phyloP scores from a whole-genome alignment of 1,140 invertebrate species.

The Rhagoletis pomonella region DNA sequence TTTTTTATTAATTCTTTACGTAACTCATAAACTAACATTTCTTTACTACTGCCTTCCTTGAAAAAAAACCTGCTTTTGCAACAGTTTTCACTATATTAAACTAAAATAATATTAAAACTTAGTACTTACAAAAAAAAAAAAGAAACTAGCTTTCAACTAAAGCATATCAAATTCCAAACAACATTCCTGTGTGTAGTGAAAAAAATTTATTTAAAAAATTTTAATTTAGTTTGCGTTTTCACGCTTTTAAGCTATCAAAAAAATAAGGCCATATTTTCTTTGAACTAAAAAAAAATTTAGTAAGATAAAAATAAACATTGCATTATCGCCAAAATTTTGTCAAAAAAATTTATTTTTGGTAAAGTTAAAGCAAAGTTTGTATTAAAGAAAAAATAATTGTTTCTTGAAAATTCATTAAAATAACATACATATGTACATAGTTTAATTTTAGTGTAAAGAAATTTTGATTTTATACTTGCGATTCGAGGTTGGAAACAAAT shows the following conservation, averaged over 20 bases:
- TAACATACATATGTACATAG: background rate
- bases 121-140: background rate
- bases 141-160: conserved; percentile 7
- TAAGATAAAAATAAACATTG: conserved; percentile 37
- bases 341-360: conserved; percentile 11
- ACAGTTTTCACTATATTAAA: background rate
- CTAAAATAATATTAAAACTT: conserved; percentile 30
- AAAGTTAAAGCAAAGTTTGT: conserved; percentile 26
- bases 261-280: conserved; percentile 54
- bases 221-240: conserved; percentile 42
- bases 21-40: conserved; percentile 18
- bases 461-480: conserved; percentile 50
- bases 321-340: conserved; percentile 32
- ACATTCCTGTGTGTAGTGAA: background rate
- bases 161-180: conserved; percentile 30
- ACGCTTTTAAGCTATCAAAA: conserved; percentile 46
- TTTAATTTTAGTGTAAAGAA: conserved; percentile 9
- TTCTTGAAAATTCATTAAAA: conserved; percentile 2
- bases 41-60: background rate
- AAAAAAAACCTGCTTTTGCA: background rate
- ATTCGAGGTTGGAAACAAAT: conserved; percentile 20
- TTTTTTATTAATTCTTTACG: conserved; percentile 12
- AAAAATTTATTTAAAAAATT: conserved; percentile 52
- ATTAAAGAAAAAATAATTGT: conserved; percentile 10
- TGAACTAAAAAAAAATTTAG: conserved; percentile 22